Evolutionary conservation across 2,888 invertebrate genomes (phyloP).

Genomic region (Heteromyza rotundicornis): DNA sequence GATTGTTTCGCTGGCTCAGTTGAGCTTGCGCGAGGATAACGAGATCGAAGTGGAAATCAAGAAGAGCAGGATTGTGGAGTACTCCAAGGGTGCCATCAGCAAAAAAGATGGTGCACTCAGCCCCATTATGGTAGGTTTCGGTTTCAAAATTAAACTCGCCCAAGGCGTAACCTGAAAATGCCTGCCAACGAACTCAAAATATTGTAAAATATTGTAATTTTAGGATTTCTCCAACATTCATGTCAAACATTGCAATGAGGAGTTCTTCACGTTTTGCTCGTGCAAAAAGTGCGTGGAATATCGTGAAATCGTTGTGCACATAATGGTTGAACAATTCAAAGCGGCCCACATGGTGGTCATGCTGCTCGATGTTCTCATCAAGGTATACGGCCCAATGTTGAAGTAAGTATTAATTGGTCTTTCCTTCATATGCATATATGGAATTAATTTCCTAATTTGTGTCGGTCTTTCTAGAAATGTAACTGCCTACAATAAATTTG

Average conservation of each 20-base stretch:
- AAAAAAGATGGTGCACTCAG: constrained; percentile 36
- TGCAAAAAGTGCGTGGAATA: constrained; percentile 60
- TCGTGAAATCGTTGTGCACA: constrained; percentile 58
- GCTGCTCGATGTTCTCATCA: constrained; percentile 55
- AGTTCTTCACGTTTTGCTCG: constrained; percentile 60
- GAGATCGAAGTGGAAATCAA: constrained; percentile 53
- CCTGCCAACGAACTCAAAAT: too few species aligned
- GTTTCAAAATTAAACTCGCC: too few species aligned
- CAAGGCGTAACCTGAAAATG: too few species aligned
- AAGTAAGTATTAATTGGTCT: constrained; percentile 43
- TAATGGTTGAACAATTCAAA: constrained; percentile 61
- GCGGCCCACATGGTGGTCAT: constrained; percentile 59
- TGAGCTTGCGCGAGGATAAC: constrained; percentile 55
- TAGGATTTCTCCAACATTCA: constrained; percentile 55
- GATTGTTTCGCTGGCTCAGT: constrained; percentile 54
- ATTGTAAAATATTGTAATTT: constrained; percentile 17
- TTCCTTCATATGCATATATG: neutral
- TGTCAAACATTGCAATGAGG: constrained; percentile 55
- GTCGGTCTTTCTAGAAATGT: constrained; percentile 44
- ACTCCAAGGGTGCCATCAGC: constrained; percentile 32
- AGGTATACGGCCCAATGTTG: constrained; percentile 58
- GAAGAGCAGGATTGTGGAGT: constrained; percentile 49
- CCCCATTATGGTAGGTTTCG: constrained; percentile 48
- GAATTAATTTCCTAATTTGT: neutral
- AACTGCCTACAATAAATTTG: constrained; percentile 57